Percentiles rank a stretch among this genome's conserved stretches.
phyloP scores from a whole-genome alignment of 2,797 vertebrate species.

The Poecile montanus region DNA sequence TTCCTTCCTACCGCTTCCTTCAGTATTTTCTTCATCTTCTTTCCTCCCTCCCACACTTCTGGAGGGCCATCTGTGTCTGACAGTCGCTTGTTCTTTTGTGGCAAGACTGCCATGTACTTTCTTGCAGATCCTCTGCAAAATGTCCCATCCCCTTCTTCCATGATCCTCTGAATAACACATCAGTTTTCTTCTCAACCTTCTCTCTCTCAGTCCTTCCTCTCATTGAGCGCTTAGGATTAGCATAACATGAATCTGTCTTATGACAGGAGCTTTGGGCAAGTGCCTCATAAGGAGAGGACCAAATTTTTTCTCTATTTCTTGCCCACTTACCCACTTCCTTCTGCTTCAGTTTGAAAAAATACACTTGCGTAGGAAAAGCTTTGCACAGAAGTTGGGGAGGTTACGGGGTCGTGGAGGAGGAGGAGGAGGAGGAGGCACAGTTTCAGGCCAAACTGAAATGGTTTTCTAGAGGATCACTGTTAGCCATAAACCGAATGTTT shows the following conservation, averaged over 20 bases:
- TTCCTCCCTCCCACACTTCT: constrained; percentile 35
- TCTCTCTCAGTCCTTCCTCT: neutral
- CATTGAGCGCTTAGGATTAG: neutral
- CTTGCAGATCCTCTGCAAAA: neutral
- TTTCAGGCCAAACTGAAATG: neutral
- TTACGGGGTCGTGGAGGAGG: neutral
- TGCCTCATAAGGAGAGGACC: neutral
- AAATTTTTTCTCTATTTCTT: neutral
- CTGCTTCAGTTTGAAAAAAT: neutral
- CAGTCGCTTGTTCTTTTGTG: constrained; percentile 39
- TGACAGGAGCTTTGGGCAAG: neutral
- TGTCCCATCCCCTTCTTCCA: neutral
- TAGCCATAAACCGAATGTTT: neutral
- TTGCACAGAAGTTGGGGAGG: neutral
- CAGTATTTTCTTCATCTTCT: constrained; percentile 47
- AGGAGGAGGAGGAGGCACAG: neutral
- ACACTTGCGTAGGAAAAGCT: neutral
- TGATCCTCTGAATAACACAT: neutral
- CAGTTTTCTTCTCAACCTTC: constrained; percentile 1
- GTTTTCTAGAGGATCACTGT: neutral
- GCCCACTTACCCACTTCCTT: neutral
- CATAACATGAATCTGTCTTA: neutral
- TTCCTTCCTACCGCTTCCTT: constrained; percentile 43
- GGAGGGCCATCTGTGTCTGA: constrained; percentile 50
- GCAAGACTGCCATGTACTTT: constrained; percentile 38